phyloP scores from a whole-genome alignment of 2,888 invertebrate genomes.

The Rhagophthalmus giganteus region DNA sequence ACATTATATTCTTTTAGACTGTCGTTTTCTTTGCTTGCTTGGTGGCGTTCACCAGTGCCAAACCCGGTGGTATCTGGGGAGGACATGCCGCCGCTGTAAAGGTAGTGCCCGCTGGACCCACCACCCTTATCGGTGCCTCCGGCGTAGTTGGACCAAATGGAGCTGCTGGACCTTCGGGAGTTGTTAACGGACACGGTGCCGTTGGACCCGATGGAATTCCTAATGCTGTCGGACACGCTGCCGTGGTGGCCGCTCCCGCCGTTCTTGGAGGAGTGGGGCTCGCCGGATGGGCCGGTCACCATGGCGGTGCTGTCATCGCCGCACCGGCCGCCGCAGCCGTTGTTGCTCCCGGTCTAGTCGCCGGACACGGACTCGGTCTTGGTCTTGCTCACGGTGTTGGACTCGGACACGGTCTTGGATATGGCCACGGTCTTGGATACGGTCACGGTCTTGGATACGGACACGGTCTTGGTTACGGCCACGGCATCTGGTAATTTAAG shows the following conservation, averaged over 20 bases:
- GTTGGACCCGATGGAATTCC: conserved; percentile 18
- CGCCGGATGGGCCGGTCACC: conserved; percentile 20
- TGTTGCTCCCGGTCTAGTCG: conserved; percentile 4
- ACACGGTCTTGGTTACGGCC: neutral
- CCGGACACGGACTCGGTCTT: conserved; percentile 8
- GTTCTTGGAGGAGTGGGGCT: conserved; percentile 3
- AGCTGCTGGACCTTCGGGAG: conserved; percentile 23
- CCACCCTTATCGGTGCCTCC: conserved; percentile 17
- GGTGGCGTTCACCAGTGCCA: conserved; percentile 34
- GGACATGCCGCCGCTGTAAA: conserved; percentile 6
- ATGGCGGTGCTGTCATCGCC: conserved; percentile 16
- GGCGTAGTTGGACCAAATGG: conserved; percentile 23
- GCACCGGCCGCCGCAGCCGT: neutral
- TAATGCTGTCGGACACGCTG: conserved; percentile 1
- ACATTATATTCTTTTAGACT: conserved; percentile 25
- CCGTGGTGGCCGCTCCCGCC: neutral
- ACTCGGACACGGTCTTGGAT: conserved; percentile 8
- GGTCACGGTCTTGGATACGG: conserved; percentile 5
- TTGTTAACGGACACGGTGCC: conserved; percentile 23
- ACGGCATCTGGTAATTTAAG: too few species aligned
- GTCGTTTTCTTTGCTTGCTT: conserved; percentile 35
- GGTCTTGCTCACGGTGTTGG: conserved; percentile 11
- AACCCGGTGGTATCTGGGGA: conserved; percentile 24
- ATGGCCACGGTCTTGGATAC: conserved; percentile 5
- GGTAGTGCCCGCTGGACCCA: conserved; percentile 9